A percentile compares a stretch with the other conserved stretches of the same genome.
phyloP scores from a whole-genome alignment of 2,797 vertebrate genomes.

The Sebastes umbrosus region DNA sequence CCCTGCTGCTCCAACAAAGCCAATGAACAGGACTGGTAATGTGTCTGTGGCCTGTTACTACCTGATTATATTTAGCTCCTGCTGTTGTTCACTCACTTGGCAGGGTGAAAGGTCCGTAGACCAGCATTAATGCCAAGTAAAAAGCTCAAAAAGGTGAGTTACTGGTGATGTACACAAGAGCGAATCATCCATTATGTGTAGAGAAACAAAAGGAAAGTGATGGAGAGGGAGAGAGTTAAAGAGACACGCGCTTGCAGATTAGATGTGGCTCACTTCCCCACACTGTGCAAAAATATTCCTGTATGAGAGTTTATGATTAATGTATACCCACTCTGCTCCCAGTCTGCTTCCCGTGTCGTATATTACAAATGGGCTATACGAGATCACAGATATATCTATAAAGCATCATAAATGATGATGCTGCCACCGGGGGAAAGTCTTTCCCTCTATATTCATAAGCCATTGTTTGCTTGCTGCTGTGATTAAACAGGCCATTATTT shows the following conservation, averaged over 20 bases:
- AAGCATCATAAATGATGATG: constrained; percentile 55
- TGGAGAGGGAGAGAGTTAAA: not conserved
- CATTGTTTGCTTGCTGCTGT: constrained; percentile 24
- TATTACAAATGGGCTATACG: constrained; percentile 44
- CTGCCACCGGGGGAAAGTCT: constrained; percentile 12
- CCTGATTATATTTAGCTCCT: not conserved
- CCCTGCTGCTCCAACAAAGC: not conserved
- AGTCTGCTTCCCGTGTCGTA: constrained; percentile 32
- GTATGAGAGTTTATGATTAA: constrained; percentile 55
- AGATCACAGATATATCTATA: constrained; percentile 55
- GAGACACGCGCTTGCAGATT: constrained; percentile 19
- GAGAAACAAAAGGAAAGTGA: not conserved
- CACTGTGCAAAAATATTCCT: constrained; percentile 8
- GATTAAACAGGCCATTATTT: constrained; percentile 46
- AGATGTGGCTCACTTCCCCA: constrained; percentile 15
- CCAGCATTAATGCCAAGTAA: not conserved
- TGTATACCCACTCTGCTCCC: constrained; percentile 37
- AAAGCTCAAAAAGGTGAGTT: not conserved
- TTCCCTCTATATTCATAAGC: constrained; percentile 31
- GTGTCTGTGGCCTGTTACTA: not conserved
- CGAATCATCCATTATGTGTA: not conserved
- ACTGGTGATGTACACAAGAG: not conserved
- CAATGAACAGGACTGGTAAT: not conserved
- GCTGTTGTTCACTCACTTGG: not conserved
- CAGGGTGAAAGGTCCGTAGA: not conserved